Percentiles rank a stretch among this genome's conserved stretches.
Evolutionary conservation across 2,888 invertebrate species (phyloP).

Genomic region (Trachelus stipa): DNA sequence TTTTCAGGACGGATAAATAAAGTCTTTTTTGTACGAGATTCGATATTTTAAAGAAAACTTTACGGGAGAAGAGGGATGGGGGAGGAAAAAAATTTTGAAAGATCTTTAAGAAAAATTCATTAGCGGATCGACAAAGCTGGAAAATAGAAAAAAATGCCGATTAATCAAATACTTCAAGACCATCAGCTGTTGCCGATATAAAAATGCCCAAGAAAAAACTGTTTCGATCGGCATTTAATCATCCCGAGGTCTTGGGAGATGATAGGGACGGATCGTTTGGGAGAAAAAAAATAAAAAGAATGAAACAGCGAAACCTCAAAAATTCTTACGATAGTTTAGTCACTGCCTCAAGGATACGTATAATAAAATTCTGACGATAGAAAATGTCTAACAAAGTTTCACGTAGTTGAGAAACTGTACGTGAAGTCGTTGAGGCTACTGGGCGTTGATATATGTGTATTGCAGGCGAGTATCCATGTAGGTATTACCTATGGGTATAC

Average conservation of each 20-base stretch:
- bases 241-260: background rate
- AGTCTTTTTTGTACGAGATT: background rate
- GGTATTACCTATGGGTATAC: background rate
- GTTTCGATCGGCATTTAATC: slow-evolving; percentile 2
- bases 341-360: background rate
- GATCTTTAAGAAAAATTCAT: too few species aligned
- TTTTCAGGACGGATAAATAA: background rate
- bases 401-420: too few species aligned
- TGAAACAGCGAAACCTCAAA: background rate
- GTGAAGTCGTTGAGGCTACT: background rate
- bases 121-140: background rate
- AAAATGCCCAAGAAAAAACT: background rate
- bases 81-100: too few species aligned
- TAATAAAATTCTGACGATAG: background rate
- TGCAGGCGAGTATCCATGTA: background rate
- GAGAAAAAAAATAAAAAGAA: background rate
- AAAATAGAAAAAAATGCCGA: background rate
- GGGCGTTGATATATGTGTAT: background rate
- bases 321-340: background rate
- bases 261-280: background rate
- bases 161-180: background rate
- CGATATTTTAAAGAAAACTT: background rate
- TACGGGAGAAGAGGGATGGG: too few species aligned
- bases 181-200: background rate
- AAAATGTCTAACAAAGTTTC: too few species aligned